Evolutionary conservation across 2,888 invertebrate species (phyloP).

Genomic region (Gnatocerus cornutus): DNA sequence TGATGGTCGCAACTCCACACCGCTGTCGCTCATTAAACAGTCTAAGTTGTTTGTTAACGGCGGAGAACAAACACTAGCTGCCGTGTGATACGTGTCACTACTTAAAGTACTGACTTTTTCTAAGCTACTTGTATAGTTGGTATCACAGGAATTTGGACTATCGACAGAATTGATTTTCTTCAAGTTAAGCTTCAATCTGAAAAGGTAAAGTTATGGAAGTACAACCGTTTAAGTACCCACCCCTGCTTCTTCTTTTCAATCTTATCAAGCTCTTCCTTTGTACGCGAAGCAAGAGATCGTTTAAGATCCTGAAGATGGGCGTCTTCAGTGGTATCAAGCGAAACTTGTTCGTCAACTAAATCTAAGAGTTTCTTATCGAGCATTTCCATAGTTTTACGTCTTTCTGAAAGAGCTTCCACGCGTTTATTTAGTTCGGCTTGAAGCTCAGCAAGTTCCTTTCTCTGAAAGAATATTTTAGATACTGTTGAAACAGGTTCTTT

Average conservation of each 20-base stretch:
- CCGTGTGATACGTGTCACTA: constrained; percentile 85
- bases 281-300: constrained; percentile 70
- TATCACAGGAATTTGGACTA: constrained; percentile 63
- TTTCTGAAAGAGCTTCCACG: constrained; percentile 77
- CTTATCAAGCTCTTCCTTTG: constrained; percentile 72
- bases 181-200: constrained; percentile 80
- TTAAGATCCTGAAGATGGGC: constrained; percentile 67
- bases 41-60: constrained; percentile 54
- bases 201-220: neutral
- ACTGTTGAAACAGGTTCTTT: neutral
- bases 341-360: constrained; percentile 77
- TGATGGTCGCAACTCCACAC: constrained; percentile 69
- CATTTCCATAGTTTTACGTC: constrained; percentile 79
- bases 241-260: constrained; percentile 73
- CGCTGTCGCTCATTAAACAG: constrained; percentile 73
- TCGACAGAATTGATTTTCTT: constrained; percentile 71
- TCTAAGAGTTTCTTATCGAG: constrained; percentile 81
- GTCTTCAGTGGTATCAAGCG: constrained; percentile 43
- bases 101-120: constrained; percentile 66
- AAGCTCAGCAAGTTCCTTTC: constrained; percentile 81
- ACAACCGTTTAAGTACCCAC: constrained; percentile 56
- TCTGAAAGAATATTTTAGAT: constrained; percentile 70
- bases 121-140: constrained; percentile 66
- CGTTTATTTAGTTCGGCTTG: constrained; percentile 80
- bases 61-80: constrained; percentile 72